Evolutionary conservation across 2,113 vertebrate genomes (phyloP).

Genomic region (Peucedramus taeniatus): DNA sequence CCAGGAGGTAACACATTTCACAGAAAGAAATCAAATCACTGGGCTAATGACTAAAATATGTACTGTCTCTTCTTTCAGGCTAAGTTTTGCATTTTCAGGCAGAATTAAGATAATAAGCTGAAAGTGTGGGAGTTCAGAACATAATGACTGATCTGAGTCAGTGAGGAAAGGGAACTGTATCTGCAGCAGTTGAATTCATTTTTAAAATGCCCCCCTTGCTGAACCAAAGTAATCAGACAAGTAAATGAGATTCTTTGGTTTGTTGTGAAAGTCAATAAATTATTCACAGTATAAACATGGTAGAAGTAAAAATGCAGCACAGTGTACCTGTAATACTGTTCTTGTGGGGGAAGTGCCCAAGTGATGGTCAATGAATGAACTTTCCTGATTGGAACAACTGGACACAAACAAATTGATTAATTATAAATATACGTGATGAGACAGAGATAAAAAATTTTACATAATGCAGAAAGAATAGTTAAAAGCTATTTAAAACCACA

Average conservation of each 20-base stretch:
- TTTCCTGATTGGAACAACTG: constrained; percentile 94
- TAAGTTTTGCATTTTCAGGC: constrained; percentile 12
- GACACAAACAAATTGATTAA: constrained; percentile 37
- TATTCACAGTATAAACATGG: background rate
- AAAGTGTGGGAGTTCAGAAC: background rate
- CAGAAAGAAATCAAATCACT: background rate
- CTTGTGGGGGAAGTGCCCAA: constrained; percentile 93
- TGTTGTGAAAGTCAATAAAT: background rate
- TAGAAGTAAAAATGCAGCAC: background rate
- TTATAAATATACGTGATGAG: background rate
- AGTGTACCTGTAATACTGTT: constrained; percentile 87
- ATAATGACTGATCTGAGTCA: background rate
- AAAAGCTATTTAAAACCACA: background rate
- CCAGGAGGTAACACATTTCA: background rate
- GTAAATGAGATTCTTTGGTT: background rate
- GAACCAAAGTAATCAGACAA: background rate
- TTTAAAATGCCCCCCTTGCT: background rate
- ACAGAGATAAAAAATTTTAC: background rate
- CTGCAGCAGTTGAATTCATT: background rate
- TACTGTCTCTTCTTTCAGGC: background rate
- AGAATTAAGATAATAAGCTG: background rate
- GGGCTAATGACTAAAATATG: background rate
- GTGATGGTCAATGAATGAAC: constrained; percentile 92
- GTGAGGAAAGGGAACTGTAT: background rate
- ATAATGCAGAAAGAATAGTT: background rate